Evolutionary conservation across 2,113 vertebrate genomes (phyloP).

Genomic region (Chaetodon trifascialis): DNA sequence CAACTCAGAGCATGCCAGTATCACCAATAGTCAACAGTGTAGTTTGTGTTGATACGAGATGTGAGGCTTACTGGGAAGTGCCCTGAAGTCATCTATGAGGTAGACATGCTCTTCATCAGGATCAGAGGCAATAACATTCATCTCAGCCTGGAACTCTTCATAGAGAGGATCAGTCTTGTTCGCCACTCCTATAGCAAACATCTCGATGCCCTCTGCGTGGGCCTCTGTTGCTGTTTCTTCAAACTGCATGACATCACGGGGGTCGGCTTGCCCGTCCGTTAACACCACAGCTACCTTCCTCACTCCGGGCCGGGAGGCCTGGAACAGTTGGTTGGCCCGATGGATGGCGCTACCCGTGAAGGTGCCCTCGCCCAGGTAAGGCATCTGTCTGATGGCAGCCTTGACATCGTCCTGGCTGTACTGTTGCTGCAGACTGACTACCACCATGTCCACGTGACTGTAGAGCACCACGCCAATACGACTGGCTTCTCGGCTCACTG

Average conservation of each 20-base stretch:
- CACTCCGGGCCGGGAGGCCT: slow-evolving; percentile 71
- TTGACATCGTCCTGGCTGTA: slow-evolving; percentile 80
- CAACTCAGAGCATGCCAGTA: neutral
- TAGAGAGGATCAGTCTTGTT: slow-evolving; percentile 84
- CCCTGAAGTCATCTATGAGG: slow-evolving; percentile 87
- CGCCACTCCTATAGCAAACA: slow-evolving; percentile 88
- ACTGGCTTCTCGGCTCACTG: slow-evolving; percentile 62
- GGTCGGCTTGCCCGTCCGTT: slow-evolving; percentile 87
- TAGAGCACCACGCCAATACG: slow-evolving; percentile 89
- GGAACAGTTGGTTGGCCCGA: slow-evolving; percentile 81
- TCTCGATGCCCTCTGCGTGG: slow-evolving; percentile 78
- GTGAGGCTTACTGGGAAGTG: slow-evolving; percentile 84
- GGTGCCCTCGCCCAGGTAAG: slow-evolving; percentile 89
- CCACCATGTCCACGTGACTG: slow-evolving; percentile 85
- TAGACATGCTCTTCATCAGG: slow-evolving; percentile 86
- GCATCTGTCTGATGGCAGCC: slow-evolving; percentile 84
- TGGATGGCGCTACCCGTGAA: slow-evolving; percentile 88
- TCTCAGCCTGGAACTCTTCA: slow-evolving; percentile 83
- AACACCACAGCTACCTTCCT: slow-evolving; percentile 88
- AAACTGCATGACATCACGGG: slow-evolving; percentile 79
- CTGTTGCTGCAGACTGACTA: slow-evolving; percentile 84
- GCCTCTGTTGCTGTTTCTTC: slow-evolving; percentile 74
- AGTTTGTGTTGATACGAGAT: slow-evolving; percentile 10
- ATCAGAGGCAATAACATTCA: slow-evolving; percentile 88
- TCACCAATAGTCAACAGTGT: neutral